phyloP scores from a whole-genome alignment of 2,888 invertebrate genomes.

The Prosapia bicincta region DNA sequence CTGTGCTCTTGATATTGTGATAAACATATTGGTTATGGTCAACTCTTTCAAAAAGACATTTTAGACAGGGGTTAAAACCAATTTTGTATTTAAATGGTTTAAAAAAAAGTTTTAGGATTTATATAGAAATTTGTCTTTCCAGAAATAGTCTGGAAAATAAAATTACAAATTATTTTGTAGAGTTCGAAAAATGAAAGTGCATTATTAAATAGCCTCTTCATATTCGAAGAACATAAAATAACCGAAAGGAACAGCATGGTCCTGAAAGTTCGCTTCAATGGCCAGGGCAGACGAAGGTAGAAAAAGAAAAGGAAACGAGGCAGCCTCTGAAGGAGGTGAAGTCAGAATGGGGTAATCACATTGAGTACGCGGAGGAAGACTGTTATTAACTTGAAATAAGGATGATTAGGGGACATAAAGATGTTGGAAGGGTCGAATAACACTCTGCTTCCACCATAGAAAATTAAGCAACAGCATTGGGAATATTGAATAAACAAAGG shows the following conservation, averaged over 20 bases:
- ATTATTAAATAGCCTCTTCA: not conserved
- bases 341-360: not conserved
- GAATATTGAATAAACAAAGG: not conserved
- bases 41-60: too few relatives aligned
- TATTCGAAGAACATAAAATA: not conserved
- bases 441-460: not conserved
- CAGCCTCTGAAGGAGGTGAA: not conserved
- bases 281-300: too few relatives aligned
- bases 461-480: not conserved
- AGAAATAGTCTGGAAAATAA: not conserved
- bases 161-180: not conserved
- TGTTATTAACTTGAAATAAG: constrained; percentile 26
- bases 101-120: too few relatives aligned
- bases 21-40: too few relatives aligned
- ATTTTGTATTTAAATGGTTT: too few relatives aligned
- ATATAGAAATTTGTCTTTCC: too few relatives aligned
- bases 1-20: too few relatives aligned
- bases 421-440: not conserved
- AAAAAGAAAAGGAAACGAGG: not conserved
- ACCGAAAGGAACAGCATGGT: not conserved
- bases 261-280: not conserved
- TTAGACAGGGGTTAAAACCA: too few relatives aligned
- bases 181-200: not conserved
- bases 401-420: constrained; percentile 18
- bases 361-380: not conserved